Evolutionary conservation across 1,140 invertebrate genomes (phyloP).

Genomic region (Anastrepha obliqua): DNA sequence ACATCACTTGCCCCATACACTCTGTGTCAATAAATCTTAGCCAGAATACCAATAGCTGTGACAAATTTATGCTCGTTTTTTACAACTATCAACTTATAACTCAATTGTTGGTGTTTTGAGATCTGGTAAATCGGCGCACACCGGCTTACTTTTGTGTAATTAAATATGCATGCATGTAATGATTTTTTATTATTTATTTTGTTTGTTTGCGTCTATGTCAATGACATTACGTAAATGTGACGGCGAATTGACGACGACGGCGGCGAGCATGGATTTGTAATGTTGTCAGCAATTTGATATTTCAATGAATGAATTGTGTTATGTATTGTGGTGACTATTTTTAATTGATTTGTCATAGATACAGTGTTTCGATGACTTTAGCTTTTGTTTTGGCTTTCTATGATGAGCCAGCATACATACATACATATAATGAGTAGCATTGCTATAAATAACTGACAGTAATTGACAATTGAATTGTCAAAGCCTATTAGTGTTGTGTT

Average conservation of each 20-base stretch:
- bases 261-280: not conserved
- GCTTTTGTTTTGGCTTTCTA: no score
- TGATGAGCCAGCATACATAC: not conserved
- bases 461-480: conserved; percentile 18
- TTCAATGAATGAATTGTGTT: conserved; percentile 37
- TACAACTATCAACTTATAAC: not conserved
- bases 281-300: not conserved
- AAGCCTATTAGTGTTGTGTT: not conserved
- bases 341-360: conserved; percentile 51
- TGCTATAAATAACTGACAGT: conserved; percentile 21
- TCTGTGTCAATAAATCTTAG: no score
- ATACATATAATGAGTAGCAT: not conserved
- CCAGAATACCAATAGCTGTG: no score
- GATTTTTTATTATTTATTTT: not conserved
- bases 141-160: not conserved
- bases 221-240: conserved; percentile 38
- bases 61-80: no score
- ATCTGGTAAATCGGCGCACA: not conserved
- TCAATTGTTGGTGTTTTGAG: not conserved
- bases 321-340: not conserved
- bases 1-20: not conserved
- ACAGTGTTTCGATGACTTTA: not conserved
- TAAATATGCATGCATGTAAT: not conserved
- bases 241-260: not conserved
- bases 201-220: not conserved